Conservation (phyloP, 2,888 invertebrate species). For the Ophion ellenae region DNA sequence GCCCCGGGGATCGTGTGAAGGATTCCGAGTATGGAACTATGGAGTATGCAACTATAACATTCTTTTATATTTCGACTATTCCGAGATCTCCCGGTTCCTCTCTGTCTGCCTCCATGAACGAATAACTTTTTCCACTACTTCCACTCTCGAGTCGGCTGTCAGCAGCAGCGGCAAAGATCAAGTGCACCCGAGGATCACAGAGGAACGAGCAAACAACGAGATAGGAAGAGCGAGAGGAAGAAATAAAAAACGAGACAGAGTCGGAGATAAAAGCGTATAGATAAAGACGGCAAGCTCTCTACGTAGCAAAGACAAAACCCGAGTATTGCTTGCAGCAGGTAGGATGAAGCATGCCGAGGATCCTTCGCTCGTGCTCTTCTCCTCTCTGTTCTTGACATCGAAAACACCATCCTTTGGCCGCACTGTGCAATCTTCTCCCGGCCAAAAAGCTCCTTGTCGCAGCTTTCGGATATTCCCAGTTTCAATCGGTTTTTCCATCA, state of each 20-base stretch:
- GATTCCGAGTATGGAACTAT: constrained; percentile 18
- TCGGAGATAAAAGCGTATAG: constrained; percentile 45
- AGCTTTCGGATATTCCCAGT: neutral
- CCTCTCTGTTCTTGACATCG: constrained; percentile 51
- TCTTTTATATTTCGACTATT: constrained; percentile 49
- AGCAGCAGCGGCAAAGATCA: constrained; percentile 62
- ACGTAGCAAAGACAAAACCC: constrained; percentile 53
- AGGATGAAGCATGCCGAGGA: constrained; percentile 59
- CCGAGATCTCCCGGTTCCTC: constrained; percentile 23
- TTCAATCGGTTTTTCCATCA: constrained; percentile 35
- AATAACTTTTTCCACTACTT: constrained; percentile 63
- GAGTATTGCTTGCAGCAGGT: constrained; percentile 60
- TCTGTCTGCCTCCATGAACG: constrained; percentile 35
- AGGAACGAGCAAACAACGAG: constrained; percentile 47
- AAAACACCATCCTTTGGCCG: constrained; percentile 51
- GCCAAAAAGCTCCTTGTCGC: constrained; percentile 8
- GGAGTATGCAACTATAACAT: constrained; percentile 37
- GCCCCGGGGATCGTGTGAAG: constrained; percentile 12
- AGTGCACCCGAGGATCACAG: constrained; percentile 51
- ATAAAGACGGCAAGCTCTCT: constrained; percentile 42
- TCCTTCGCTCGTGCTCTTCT: constrained; percentile 19
- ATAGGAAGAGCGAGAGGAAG: constrained; percentile 36
- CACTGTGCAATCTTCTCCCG: constrained; percentile 48
- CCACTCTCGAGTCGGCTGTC: constrained; percentile 56
- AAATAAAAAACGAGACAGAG: constrained; percentile 28